phyloP scores from a whole-genome alignment of 2,797 vertebrate genomes.

The Pseudomugil tenellus region DNA sequence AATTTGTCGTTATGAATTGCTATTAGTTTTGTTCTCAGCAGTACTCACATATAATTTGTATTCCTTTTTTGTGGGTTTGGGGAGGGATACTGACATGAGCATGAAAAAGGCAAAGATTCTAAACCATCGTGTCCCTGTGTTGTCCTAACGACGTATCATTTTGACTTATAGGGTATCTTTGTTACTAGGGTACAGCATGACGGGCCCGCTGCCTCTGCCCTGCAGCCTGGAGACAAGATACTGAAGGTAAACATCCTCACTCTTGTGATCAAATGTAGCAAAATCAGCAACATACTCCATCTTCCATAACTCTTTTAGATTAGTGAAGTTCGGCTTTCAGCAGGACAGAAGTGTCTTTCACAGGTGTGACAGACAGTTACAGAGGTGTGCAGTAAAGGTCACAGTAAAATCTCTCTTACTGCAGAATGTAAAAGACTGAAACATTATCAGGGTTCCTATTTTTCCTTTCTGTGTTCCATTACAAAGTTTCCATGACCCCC shows the following conservation, averaged over 20 bases:
- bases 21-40: neutral
- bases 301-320: constrained; percentile 23
- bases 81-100: constrained; percentile 56
- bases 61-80: constrained; percentile 25
- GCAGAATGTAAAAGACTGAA: constrained; percentile 1
- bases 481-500: constrained; percentile 46
- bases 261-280: constrained; percentile 30
- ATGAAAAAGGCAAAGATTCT: constrained; percentile 88
- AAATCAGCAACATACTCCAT: constrained; percentile 27
- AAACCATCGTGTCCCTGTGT: constrained; percentile 88
- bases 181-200: constrained; percentile 99
- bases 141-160: constrained; percentile 99
- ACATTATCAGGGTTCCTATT: constrained; percentile 33
- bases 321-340: constrained; percentile 34
- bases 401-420: too few species aligned
- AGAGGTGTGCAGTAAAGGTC: neutral
- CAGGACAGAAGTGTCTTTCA: constrained; percentile 9
- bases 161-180: constrained; percentile 99
- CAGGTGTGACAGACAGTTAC: neutral
- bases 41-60: constrained; percentile 37
- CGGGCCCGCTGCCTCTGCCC: constrained; percentile 91
- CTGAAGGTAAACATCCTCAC: constrained; percentile 89
- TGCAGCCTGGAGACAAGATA: constrained; percentile 98
- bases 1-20: neutral
- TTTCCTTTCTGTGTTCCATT: constrained; percentile 41